Base-by-base conservation (phyloP, 2,888 invertebrate species). In the Drosophila meridionalis region DNA sequence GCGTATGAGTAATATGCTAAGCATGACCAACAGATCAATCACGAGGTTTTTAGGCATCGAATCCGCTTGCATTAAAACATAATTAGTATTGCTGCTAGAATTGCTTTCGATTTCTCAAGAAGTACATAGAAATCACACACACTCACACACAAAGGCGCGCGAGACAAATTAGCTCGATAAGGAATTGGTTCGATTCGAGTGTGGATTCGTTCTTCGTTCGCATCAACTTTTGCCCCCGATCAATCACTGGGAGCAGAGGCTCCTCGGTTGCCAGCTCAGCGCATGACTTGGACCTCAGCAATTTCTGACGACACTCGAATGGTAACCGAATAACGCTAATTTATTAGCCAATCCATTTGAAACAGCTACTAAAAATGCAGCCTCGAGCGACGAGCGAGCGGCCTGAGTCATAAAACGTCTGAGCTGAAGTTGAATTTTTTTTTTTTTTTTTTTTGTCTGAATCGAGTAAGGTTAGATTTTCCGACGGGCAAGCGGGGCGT, bases 321-420 rank as follows among this genome's bases (percentile, higher is more conserved):
- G 73, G 88, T 70, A 82, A 71, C 76, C 88, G 59, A 83, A 87
- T 82, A 89, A 90, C 82, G 82, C 83, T 85, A 89, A 83, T 83
- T 90, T 89, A 88, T 87, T 87, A 69, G 45, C 86, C 69, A 82
- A 90, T 83, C 83, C 83, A 89, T 83, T 85, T 89, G 90, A 87
- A 85, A 82, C 86, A 82, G 83, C 86, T 60, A 90, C 83, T 87
- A 78, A 89, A 75, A 61, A 53, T 71, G 64, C 65, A 80, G 57
- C 55, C 50, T 32, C 26, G 12, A 11, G 26, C 53, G 38, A n/a
- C 43, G 45, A 56, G 28, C 53, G 60, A 64, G 64, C 30, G 4
- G 9, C 2, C 34, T 83, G 89, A 83, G 59, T 89, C 83, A 89
- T 78, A 62, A 69, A 87, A 65, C 82, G 74, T n/a, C 9, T 32